Conservation (phyloP, 2,797 vertebrate genomes). For the Sebastes itinus region DNA sequence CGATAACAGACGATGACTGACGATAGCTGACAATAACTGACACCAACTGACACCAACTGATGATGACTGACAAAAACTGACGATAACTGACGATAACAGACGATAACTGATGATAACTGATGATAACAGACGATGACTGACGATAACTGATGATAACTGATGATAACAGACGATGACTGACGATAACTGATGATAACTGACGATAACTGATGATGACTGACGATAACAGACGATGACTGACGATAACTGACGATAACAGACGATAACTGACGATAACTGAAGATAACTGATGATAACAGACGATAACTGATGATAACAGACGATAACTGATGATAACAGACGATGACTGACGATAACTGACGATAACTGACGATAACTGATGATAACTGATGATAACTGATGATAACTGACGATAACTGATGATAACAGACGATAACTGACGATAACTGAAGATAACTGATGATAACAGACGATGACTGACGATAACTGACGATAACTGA, state of each 20-base stretch:
- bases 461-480: neutral
- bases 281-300: neutral
- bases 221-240: neutral
- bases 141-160: neutral
- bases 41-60: neutral
- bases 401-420: fast-evolving
- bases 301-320: too few relatives aligned
- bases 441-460: fast-evolving
- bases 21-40: neutral
- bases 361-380: neutral
- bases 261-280: neutral
- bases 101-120: too few relatives aligned
- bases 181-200: too few relatives aligned
- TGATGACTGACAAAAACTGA: neutral
- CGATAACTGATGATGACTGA: too few relatives aligned
- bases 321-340: too few relatives aligned
- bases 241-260: neutral
- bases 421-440: neutral
- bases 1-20: too few relatives aligned
- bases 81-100: too few relatives aligned
- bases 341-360: fast-evolving
- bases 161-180: neutral
- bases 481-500: too few relatives aligned
- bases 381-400: too few relatives aligned
- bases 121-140: fast-evolving